Percentiles rank a stretch among this genome's conserved stretches.
Evolutionary conservation across 1,140 invertebrate genomes (phyloP).

Genomic region (Nephila pilipes): DNA sequence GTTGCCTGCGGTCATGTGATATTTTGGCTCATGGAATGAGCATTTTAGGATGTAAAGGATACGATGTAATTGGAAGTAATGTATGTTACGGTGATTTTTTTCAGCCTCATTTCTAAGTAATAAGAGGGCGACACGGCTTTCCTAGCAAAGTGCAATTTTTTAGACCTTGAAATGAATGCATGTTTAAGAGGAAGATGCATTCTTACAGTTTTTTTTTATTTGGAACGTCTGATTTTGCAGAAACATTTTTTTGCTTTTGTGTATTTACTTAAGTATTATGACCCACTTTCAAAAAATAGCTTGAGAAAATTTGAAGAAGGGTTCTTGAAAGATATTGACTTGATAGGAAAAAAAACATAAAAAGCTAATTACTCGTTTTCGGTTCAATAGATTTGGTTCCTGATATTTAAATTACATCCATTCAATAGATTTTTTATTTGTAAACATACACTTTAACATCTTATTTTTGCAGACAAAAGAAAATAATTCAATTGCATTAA

Average conservation of each 20-base stretch:
- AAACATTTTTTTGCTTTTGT: background rate
- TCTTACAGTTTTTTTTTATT: background rate
- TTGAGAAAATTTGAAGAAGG: background rate
- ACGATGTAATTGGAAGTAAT: constrained; percentile 52
- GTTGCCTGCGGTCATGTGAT: constrained; percentile 22
- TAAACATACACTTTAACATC: too few relatives aligned
- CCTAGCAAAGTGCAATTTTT: background rate
- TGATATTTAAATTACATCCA: too few relatives aligned
- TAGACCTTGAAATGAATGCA: constrained; percentile 8
- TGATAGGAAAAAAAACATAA: background rate
- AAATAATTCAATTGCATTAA: too few relatives aligned
- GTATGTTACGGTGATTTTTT: constrained; percentile 13
- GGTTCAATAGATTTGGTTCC: too few relatives aligned
- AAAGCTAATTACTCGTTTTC: background rate
- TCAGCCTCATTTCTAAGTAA: constrained; percentile 20
- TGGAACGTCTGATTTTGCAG: background rate
- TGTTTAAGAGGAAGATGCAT: constrained; percentile 3
- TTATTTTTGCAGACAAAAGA: too few relatives aligned
- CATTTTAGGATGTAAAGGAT: constrained; percentile 50
- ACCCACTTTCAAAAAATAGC: background rate
- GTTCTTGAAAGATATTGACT: background rate
- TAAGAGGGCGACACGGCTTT: background rate
- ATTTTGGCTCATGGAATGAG: constrained; percentile 55
- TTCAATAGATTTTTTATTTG: too few relatives aligned
- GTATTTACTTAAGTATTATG: background rate